Percentiles rank a stretch among this genome's conserved stretches.
phyloP scores from a whole-genome alignment of 2,888 invertebrate species.

The Ischnus inquisitorius region DNA sequence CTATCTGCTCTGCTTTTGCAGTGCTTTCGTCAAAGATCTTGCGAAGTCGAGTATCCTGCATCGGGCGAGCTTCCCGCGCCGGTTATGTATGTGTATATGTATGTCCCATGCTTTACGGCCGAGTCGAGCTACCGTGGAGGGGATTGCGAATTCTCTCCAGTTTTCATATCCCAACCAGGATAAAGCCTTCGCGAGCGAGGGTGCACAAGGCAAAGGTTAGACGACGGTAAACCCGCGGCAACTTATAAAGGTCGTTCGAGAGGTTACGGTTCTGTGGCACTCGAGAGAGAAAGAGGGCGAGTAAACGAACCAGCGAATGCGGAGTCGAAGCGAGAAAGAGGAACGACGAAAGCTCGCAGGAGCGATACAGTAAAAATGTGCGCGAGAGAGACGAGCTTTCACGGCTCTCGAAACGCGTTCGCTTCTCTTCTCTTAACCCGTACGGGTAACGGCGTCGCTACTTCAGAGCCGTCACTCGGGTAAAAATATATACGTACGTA shows the following conservation, averaged over 20 bases:
- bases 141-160: conserved; percentile 8
- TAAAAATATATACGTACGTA: conserved; percentile 10
- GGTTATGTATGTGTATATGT: not conserved
- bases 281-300: conserved; percentile 45
- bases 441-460: conserved; percentile 36
- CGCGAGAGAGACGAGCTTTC: conserved; percentile 38
- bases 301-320: conserved; percentile 17
- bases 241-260: conserved; percentile 66
- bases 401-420: conserved; percentile 46
- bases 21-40: not conserved
- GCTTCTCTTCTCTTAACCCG: conserved; percentile 19
- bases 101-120: not conserved
- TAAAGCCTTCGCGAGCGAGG: conserved; percentile 37
- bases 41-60: not conserved
- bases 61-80: not conserved
- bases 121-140: not conserved
- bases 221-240: conserved; percentile 62
- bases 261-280: conserved; percentile 63
- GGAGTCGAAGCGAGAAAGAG: conserved; percentile 4
- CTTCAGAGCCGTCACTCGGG: conserved; percentile 13
- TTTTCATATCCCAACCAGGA: conserved; percentile 34
- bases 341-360: conserved; percentile 29
- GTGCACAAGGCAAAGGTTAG: conserved; percentile 63
- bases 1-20: not conserved
- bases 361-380: not conserved